These are phyloP conservation scores for Lordiphosa stackelbergi DNA, from an alignment of 1,140 invertebrate species.

Conservation along the genomic window DNA sequence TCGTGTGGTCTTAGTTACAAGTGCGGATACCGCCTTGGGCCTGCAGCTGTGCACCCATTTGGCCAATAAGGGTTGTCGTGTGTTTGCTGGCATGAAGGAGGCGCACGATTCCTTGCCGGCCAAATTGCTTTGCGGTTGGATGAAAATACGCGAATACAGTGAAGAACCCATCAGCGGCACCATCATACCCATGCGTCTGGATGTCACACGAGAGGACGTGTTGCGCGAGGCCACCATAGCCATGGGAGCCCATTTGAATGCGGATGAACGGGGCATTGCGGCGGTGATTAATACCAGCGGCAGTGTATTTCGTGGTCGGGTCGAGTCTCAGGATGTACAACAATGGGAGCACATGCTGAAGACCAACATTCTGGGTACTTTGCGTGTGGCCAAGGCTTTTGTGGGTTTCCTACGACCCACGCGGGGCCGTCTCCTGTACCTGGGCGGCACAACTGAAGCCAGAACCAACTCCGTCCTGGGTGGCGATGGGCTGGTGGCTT, in stretches of 20 bases:
- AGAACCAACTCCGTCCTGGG: constrained; percentile 33
- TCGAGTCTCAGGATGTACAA: constrained; percentile 84
- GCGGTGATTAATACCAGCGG: constrained; percentile 89
- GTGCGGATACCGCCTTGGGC: constrained; percentile 85
- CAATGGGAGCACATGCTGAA: constrained; percentile 88
- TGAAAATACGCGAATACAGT: constrained; percentile 80
- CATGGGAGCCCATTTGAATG: constrained; percentile 87
- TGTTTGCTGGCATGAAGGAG: constrained; percentile 85
- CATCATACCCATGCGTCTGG: constrained; percentile 84
- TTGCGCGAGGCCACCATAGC: constrained; percentile 86
- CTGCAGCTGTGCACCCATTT: constrained; percentile 82
- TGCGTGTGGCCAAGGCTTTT: constrained; percentile 86
- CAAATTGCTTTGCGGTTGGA: constrained; percentile 80
- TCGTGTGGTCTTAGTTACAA: constrained; percentile 85
- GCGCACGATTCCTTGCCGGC: constrained; percentile 79
- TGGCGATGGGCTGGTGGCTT: constrained; percentile 82
- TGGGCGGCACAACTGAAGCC: constrained; percentile 75
- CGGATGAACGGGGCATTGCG: constrained; percentile 89
- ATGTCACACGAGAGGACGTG: constrained; percentile 88
- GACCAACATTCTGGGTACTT: constrained; percentile 86
- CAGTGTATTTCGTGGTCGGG: constrained; percentile 82
- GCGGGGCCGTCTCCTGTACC: constrained; percentile 81
- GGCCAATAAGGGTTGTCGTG: constrained; percentile 83
- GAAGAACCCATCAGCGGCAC: constrained; percentile 75
- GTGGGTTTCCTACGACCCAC: constrained; percentile 81